Evolutionary conservation across 1,140 invertebrate species (phyloP), one percentile per base, ranked within the genome.

Genomic region (Olivierus martensii): DNA sequence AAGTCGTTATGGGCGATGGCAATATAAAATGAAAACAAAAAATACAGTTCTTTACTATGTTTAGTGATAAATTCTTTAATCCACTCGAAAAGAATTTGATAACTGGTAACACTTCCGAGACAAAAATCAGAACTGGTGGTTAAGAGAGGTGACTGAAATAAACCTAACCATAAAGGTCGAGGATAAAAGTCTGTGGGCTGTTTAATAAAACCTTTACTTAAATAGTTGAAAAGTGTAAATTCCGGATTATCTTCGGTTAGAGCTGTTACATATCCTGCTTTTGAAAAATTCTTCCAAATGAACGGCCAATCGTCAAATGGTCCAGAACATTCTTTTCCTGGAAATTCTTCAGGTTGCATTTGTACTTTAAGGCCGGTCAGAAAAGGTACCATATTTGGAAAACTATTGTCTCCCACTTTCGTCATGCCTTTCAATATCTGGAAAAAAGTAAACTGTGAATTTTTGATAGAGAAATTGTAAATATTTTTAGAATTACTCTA

Each of bases 371-470:
- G 42, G 17, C 71, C 71, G 5, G 64, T 62, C 11, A 73, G 49
- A 22, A 71, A 56, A 0, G 71, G 61, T 0, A 68, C 51, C 14
- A 73, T 52, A 59, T 72, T 73, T 0, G 71, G 71, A 46, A 65
- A 67, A 5, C 71, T 72, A 51, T 73, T 73, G 46, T 71, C 68
- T 12, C 62, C 71, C 3, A 71, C 61, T 62, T 73, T 73, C 36
- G 58, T 64, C 51, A 66, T 65, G 1, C 71, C 71, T 4, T 61
- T 48, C 37, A 93, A 66, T 9, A 89, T 72, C 28, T 28, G 28
- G 9, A 28, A 28, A 28, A n/a, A n/a, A n/a, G n/a, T n/a, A n/a
- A n/a, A n/a, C n/a, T n/a, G n/a, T n/a, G n/a, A n/a, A n/a, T n/a
- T n/a, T n/a, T n/a, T n/a, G n/a, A n/a, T n/a, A n/a, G n/a, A n/a